Evolutionary conservation across 2,888 invertebrate genomes (phyloP), one percentile per base, ranked within the genome.

Genomic region (Stenotaenia linearis): DNA sequence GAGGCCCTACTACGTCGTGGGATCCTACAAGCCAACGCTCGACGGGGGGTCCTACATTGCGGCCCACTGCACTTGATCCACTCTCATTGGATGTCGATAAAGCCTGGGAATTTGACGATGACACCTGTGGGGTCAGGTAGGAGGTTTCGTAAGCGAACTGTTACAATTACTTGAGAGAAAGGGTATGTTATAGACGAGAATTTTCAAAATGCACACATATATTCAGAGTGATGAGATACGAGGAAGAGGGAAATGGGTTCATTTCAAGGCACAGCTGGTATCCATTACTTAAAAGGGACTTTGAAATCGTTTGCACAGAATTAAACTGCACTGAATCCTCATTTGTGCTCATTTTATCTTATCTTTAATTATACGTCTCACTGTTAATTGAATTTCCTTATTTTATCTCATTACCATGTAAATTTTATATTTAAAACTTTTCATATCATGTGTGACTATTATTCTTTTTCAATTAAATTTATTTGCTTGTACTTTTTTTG

Each of bases 1-100:
- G 95, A 95, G 94, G 93, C 92, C 91, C 91, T 93, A 95, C 94
- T 86, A 87, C 91, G 87, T 80, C 80, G 80, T 81, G 79, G 79
- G 77, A 82, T 80, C 61, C 80, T 80, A 30, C 78, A 45, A 21
- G 21, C 50, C 69, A 69, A 28, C 69, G 69, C 5, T 69, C 69
- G 69, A 69, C 69, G 69, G 69, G 69, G 50, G 69, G 69, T 69
- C 69, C 69, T 28, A 25, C 40, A 45, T 40, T 40, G 21, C 45
- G 40, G 77, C 45, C 40, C 40, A 37, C 37, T 3, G 37, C 35
- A 30, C 76, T 75, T 35, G 35, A 35, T 35, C 32, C 37, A 37
- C 30, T 37, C 76, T 77, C 28, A 77, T 77, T 77, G 77, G 77
- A 77, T 45, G 76, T 37, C 37, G 76, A 37, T 21, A 75, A 69